Evolutionary conservation across 2,797 vertebrate species (phyloP).

Genomic region (Peromyscus attwateri): DNA sequence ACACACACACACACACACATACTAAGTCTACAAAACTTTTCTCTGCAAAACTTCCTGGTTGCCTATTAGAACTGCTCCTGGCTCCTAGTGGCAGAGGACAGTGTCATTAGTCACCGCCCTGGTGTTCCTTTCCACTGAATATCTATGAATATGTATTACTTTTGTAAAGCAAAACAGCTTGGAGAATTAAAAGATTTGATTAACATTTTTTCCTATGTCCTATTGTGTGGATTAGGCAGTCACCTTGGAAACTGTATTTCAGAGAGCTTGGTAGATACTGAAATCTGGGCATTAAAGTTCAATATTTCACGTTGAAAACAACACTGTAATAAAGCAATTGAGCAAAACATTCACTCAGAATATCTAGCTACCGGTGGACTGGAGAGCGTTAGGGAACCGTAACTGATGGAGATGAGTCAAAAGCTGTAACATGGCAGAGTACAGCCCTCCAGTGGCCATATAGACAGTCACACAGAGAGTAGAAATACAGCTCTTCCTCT

Average conservation of each 20-base stretch:
- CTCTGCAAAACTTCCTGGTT: not conserved
- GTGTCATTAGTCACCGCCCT: not conserved
- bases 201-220: not conserved
- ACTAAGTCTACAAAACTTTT: not conserved
- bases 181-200: constrained; percentile 30
- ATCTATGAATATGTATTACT: constrained; percentile 45
- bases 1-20: not conserved
- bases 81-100: not conserved
- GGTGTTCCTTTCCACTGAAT: not conserved
- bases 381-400: not conserved
- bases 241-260: constrained; percentile 45
- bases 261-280: not conserved
- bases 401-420: not conserved
- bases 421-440: not conserved
- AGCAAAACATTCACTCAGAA: not conserved
- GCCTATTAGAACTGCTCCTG: not conserved
- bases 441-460: not conserved
- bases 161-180: constrained; percentile 53
- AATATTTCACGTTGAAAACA: not conserved
- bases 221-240: not conserved
- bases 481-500: not conserved
- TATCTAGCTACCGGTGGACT: not conserved
- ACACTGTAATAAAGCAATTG: not conserved
- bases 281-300: not conserved
- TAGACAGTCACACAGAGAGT: not conserved